Percentiles rank a stretch among this genome's conserved stretches.
Conservation (phyloP, 2,113 vertebrate species). For the Dipodomys stephensi region DNA sequence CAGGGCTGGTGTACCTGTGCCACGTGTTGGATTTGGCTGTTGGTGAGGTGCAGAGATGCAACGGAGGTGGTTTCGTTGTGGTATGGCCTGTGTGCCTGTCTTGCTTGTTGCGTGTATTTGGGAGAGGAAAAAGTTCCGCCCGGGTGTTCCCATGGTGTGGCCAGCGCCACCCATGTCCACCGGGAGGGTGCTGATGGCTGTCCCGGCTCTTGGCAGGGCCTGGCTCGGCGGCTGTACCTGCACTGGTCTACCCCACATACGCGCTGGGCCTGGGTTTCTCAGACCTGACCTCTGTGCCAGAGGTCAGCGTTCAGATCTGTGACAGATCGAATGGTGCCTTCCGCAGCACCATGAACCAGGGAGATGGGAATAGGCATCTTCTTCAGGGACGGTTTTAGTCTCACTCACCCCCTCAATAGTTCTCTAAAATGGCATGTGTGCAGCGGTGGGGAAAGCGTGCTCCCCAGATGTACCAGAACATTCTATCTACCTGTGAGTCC, state of each 20-base stretch:
- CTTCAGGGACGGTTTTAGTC: accelerated
- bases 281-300: not conserved
- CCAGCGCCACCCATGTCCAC: no score
- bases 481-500: not conserved
- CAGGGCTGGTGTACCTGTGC: no score
- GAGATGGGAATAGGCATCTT: accelerated
- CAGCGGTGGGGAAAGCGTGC: no score
- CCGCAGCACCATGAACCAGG: accelerated
- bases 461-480: accelerated
- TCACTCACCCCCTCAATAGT: not conserved
- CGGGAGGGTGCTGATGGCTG: not conserved
- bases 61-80: no score
- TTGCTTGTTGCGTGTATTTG: not conserved
- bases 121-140: not conserved
- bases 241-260: not conserved
- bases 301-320: no score
- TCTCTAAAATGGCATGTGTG: not conserved
- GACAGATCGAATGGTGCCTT: accelerated
- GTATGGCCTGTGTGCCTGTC: no score
- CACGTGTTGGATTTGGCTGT: no score
- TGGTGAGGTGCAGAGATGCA: no score
- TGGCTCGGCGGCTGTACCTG: no score
- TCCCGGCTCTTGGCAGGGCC: no score
- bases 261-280: not conserved
- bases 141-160: no score